These are phyloP conservation scores for Lasioglossum marginatum DNA, from an alignment of 2,888 invertebrate species.

Conservation along the genomic window DNA sequence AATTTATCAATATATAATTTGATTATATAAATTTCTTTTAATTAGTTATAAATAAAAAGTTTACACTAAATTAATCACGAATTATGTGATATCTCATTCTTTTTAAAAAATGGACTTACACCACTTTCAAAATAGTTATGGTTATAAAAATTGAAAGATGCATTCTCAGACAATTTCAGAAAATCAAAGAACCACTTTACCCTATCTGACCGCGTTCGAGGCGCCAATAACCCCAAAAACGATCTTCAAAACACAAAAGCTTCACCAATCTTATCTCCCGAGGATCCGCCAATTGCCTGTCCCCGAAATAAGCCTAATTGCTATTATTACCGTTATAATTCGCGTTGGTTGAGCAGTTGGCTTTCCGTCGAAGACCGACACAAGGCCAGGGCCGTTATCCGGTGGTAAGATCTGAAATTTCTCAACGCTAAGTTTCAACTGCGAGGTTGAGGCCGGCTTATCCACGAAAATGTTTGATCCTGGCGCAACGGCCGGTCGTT, in stretches of 20 bases:
- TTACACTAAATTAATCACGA: too few species aligned
- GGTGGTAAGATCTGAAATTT: conserved; percentile 52
- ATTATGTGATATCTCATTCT: too few species aligned
- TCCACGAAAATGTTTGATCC: conserved; percentile 72
- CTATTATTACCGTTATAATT: not conserved
- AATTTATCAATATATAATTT: too few species aligned
- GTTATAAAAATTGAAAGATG: too few species aligned
- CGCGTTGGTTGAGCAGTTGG: not conserved
- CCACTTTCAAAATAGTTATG: too few species aligned
- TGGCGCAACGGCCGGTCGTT: conserved; percentile 60
- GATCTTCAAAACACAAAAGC: not conserved
- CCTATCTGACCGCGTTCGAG: too few species aligned
- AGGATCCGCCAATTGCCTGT: not conserved
- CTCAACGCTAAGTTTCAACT: conserved; percentile 57
- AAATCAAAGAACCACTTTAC: too few species aligned
- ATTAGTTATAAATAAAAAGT: too few species aligned
- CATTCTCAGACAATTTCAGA: too few species aligned
- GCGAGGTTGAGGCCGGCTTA: conserved; percentile 59
- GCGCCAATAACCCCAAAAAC: too few species aligned
- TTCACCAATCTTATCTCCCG: not conserved
- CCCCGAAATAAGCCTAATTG: not conserved
- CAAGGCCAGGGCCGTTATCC: conserved; percentile 23
- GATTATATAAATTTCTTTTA: too few species aligned
- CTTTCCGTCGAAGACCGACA: conserved; percentile 7
- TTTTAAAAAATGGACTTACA: too few species aligned